A percentile compares a stretch with the other conserved stretches of the same genome.
Evolutionary conservation across 2,113 vertebrate genomes (phyloP).

Genomic region (Cyprinus carpio): DNA sequence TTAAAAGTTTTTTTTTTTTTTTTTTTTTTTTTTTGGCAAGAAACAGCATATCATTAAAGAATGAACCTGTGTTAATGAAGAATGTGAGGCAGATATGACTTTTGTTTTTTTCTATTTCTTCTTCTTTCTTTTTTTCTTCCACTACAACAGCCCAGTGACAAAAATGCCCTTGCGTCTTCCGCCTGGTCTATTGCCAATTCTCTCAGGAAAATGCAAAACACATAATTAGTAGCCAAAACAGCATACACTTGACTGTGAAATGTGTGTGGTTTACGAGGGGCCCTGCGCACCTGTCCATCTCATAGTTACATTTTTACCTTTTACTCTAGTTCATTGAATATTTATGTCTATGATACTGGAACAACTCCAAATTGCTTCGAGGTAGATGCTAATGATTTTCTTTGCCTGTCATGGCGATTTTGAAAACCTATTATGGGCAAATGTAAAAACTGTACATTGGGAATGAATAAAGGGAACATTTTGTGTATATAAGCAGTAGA

Average conservation of each 20-base stretch:
- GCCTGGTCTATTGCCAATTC: slow-evolving; percentile 2
- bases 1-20: not conserved
- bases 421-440: not conserved
- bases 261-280: not conserved
- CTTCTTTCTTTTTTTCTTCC: not conserved
- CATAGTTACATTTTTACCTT: not conserved
- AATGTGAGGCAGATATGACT: slow-evolving; percentile 1
- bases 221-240: slow-evolving; percentile 37
- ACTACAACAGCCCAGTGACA: not conserved
- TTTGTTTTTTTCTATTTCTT: no score
- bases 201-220: slow-evolving; percentile 37
- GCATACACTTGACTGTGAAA: slow-evolving; percentile 3
- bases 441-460: not conserved
- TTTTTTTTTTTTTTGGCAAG: not conserved
- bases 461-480: not conserved
- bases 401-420: not conserved
- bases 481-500: not conserved
- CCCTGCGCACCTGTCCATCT: slow-evolving; percentile 4
- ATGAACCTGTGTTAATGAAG: slow-evolving; percentile 8
- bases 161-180: not conserved
- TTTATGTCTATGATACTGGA: slow-evolving; percentile 11
- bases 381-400: slow-evolving; percentile 15
- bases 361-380: slow-evolving; percentile 19
- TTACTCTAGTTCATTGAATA: slow-evolving; percentile 27
- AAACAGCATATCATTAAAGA: not conserved